Evolutionary conservation across 2,888 invertebrate genomes (phyloP).

Genomic region (Bimastos eiseni): DNA sequence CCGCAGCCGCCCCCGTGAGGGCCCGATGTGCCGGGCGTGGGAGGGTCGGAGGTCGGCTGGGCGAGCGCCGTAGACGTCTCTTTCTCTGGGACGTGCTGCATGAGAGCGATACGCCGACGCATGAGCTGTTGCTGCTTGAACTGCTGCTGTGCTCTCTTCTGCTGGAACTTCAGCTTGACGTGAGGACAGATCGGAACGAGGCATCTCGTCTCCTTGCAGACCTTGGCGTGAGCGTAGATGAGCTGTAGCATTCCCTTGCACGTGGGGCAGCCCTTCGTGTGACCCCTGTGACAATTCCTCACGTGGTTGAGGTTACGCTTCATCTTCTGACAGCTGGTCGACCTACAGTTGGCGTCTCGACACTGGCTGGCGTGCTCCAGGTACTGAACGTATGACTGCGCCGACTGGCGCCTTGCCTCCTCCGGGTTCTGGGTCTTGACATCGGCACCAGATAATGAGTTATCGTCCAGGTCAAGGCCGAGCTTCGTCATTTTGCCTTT

Average conservation of each 20-base stretch:
- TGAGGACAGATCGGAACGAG: slow-evolving; percentile 98
- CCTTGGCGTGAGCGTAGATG: slow-evolving; percentile 98
- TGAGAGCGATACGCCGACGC: slow-evolving; percentile 68
- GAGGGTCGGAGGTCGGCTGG: neutral
- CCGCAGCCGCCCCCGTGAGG: slow-evolving; percentile 28
- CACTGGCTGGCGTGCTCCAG: slow-evolving; percentile 96
- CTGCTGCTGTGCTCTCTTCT: slow-evolving; percentile 92
- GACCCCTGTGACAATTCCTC: slow-evolving; percentile 80
- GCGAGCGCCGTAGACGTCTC: neutral
- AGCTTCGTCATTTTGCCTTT: slow-evolving; percentile 85
- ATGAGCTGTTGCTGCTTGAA: slow-evolving; percentile 92
- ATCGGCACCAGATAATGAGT: slow-evolving; percentile 88
- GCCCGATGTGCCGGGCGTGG: neutral
- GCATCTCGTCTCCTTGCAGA: slow-evolving; percentile 86
- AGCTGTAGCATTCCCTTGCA: slow-evolving; percentile 98
- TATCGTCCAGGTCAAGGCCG: slow-evolving; percentile 72
- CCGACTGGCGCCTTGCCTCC: slow-evolving; percentile 82
- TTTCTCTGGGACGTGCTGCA: slow-evolving; percentile 53
- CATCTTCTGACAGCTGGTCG: slow-evolving; percentile 98
- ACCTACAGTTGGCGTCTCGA: slow-evolving; percentile 96
- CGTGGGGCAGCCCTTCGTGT: slow-evolving; percentile 91
- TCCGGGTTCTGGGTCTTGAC: slow-evolving; percentile 73
- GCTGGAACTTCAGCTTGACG: slow-evolving; percentile 95
- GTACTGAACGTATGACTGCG: slow-evolving; percentile 89
- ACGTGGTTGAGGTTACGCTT: slow-evolving; percentile 96